Evolutionary conservation across 2,888 invertebrate genomes (phyloP).

Genomic region (Mesorhabditis spiculigera): DNA sequence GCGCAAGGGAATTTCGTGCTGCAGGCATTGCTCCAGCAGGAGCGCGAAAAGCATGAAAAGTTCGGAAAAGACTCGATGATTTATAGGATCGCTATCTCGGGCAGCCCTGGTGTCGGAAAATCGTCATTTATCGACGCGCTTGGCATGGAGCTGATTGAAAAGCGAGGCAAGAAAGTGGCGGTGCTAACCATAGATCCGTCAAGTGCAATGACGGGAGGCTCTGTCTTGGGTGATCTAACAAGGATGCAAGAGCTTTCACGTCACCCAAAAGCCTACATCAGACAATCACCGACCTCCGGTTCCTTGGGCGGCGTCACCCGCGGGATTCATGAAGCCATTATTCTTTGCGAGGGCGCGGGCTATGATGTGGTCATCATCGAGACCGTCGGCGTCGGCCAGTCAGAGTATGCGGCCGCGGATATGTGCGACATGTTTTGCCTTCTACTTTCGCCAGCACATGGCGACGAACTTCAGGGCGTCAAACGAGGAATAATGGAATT

Average conservation of each 20-base stretch:
- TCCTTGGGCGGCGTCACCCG: slow-evolving; percentile 62
- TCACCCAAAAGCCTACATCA: slow-evolving; percentile 65
- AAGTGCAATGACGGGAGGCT: slow-evolving; percentile 66
- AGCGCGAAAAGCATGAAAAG: slow-evolving; percentile 49
- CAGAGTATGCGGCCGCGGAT: slow-evolving; percentile 65
- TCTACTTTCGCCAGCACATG: slow-evolving; percentile 66
- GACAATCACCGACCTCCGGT: slow-evolving; percentile 65
- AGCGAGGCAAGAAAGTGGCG: slow-evolving; percentile 59
- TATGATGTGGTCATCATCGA: slow-evolving; percentile 67
- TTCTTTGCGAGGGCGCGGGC: slow-evolving; percentile 67
- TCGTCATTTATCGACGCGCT: slow-evolving; percentile 68
- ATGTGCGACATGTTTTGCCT: slow-evolving; percentile 67
- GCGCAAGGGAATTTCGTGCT: slow-evolving; percentile 57
- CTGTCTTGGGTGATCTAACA: slow-evolving; percentile 67
- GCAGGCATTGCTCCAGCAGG: slow-evolving; percentile 39
- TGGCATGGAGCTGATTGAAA: slow-evolving; percentile 63
- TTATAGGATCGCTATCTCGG: slow-evolving; percentile 64
- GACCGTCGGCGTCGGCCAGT: slow-evolving; percentile 68
- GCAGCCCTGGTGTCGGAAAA: slow-evolving; percentile 69
- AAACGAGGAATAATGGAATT: slow-evolving; percentile 67
- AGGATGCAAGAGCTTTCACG: slow-evolving; percentile 66
- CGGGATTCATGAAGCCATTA: slow-evolving; percentile 66
- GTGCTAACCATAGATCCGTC: slow-evolving; percentile 68
- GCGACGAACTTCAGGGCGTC: slow-evolving; percentile 66
- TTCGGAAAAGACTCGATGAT: slow-evolving; percentile 46